These are phyloP conservation scores for Cyphotilapia sp. DNA, from an alignment of 2,113 vertebrate genomes.

Conservation along the genomic window DNA sequence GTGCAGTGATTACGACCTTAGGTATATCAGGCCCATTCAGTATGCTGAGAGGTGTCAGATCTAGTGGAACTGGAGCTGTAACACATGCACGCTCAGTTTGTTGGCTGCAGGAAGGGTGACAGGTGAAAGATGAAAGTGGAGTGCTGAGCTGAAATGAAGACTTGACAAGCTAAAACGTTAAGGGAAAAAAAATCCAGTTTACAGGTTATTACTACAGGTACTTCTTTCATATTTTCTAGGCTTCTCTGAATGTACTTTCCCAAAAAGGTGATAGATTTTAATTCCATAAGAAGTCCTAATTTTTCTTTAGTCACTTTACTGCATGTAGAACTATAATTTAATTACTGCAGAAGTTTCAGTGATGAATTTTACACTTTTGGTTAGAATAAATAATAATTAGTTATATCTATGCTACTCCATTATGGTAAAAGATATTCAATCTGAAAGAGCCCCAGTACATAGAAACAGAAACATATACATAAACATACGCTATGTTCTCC, in stretches of 20 bases:
- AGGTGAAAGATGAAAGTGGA: neutral
- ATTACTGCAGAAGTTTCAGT: neutral
- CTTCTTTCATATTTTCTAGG: neutral
- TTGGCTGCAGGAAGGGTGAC: neutral
- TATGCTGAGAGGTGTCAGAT: slow-evolving; percentile 29
- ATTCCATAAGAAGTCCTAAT: neutral
- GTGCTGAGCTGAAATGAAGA: neutral
- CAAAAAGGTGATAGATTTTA: neutral
- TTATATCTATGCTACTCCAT: neutral
- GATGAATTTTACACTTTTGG: neutral
- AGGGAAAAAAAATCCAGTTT: neutral
- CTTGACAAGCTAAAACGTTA: neutral
- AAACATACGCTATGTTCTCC: rapidly evolving
- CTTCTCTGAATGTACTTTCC: neutral
- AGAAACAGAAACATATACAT: neutral
- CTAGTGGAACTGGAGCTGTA: neutral
- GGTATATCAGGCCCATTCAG: slow-evolving; percentile 21
- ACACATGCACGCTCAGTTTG: neutral
- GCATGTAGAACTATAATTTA: neutral
- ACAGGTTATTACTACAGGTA: neutral
- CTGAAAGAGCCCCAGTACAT: neutral
- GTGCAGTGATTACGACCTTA: slow-evolving; percentile 19
- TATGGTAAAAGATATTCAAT: neutral
- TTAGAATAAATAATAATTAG: neutral
- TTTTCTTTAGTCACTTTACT: neutral